These are phyloP conservation scores for Blastomussa wellsi DNA, from an alignment of 92 coral and sea anemone species.

Conservation along the genomic window DNA sequence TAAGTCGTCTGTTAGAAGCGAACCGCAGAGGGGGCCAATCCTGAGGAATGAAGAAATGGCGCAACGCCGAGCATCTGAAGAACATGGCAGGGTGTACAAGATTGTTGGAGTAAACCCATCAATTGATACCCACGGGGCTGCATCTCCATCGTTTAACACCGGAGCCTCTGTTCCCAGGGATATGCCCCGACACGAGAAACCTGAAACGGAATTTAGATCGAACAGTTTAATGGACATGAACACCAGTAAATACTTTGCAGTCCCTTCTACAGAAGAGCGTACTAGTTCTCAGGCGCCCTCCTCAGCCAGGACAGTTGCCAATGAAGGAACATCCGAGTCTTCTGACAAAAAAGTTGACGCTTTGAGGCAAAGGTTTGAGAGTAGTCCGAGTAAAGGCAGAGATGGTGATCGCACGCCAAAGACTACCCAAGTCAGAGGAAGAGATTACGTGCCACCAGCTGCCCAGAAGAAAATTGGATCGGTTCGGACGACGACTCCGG, in stretches of 20 bases:
- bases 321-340: not conserved
- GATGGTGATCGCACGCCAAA: not conserved
- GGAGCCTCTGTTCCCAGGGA: not conserved
- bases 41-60: conserved; percentile 14
- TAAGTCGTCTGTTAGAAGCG: conserved; percentile 55
- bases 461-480: conserved; percentile 45
- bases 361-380: conserved; percentile 55
- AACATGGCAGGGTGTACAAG: conserved; percentile 32
- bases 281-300: conserved; percentile 16
- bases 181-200: not conserved
- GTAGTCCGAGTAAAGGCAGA: not conserved
- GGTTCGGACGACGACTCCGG: conserved; percentile 80
- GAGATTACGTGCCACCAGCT: conserved; percentile 8
- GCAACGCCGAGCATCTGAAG: conserved; percentile 22
- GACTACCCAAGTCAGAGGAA: conserved; percentile 4
- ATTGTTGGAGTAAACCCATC: conserved; percentile 35
- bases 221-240: conserved; percentile 18
- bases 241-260: conserved; percentile 14
- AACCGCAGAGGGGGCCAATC: conserved; percentile 33
- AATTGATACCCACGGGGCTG: not conserved
- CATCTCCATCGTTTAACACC: not conserved
- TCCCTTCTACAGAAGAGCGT: conserved; percentile 11
- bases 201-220: conserved; percentile 22
- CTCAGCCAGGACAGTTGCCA: not conserved
- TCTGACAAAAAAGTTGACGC: conserved; percentile 33